Base-by-base conservation (phyloP, 2,888 invertebrate species). In the Phlogophora meticulosa region DNA sequence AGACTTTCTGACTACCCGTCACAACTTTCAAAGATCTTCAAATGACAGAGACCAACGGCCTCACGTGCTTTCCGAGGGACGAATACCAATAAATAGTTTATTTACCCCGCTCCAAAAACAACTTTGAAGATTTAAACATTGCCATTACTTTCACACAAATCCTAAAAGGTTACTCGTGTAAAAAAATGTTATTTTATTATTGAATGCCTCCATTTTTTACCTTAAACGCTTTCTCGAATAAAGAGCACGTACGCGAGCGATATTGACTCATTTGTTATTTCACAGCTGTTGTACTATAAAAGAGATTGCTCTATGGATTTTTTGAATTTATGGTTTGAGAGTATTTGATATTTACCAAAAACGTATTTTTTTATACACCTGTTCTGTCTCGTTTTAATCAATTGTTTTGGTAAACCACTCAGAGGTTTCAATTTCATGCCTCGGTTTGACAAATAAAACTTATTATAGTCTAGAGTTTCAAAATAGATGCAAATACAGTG, bases 301-400 rank as follows among this genome's bases (percentile, higher is more conserved):
- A 73, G 55, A 46, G 45, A 76, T 70, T 70, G 49, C 38, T 78
- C 40, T 77, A 75, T 77, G 36, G 72, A 77, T 24, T 24, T 72
- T 71, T 28, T 13, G 36, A 57, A 77, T 77, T 64, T 71, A 77
- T 61, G 48, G 57, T 49, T 49, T 57, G 20, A 20, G 22, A 22
- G n/a, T 7, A 48, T 46, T 40, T 48, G 20, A 20, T 48, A 11
- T 49, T 28, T 36, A 42, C 45, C 7, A 0, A 43, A 43, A 52
- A n/a, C n/a, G n/a, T n/a, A n/a, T n/a, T n/a, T n/a, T n/a, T n/a
- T 20, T 15, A 10, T 17, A 40, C 3, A 11, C 24, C 4, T 20
- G 0, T 1, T 42, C 13, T 32, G 43, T 53, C 9, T 17, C 42
- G 38, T 15, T 38, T 15, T 3, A 22, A 13, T 13, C 4, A 45